These are phyloP conservation scores for Indri indri DNA, from an alignment of 2,113 vertebrate species.

Conservation along the genomic window DNA sequence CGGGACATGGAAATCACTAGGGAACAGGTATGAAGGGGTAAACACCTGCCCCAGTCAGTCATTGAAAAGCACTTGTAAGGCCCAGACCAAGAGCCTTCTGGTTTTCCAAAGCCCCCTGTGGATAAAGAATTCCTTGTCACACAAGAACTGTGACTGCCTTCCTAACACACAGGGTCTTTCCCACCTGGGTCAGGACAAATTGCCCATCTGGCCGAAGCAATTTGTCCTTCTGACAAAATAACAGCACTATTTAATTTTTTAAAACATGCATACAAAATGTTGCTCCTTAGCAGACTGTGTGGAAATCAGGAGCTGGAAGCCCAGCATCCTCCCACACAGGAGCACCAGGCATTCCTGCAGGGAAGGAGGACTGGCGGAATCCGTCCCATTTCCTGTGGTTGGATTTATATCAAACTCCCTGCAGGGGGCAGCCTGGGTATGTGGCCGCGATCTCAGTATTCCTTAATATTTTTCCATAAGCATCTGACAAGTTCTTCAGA, in stretches of 20 bases:
- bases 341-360: neutral
- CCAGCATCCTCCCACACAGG: neutral
- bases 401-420: conserved; percentile 6
- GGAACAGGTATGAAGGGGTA: neutral
- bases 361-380: neutral
- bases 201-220: neutral
- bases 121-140: neutral
- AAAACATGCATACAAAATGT: neutral
- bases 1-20: neutral
- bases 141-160: neutral
- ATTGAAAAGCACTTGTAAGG: neutral
- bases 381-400: neutral
- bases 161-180: neutral
- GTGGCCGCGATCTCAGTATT: neutral
- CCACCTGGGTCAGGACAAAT: neutral
- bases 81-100: neutral
- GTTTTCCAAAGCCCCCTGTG: neutral
- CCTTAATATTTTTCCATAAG: neutral
- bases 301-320: neutral
- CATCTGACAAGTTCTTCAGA: neutral
- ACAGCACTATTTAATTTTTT: neutral
- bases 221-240: neutral
- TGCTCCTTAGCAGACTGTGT: neutral
- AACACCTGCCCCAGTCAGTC: neutral
- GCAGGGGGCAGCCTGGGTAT: conserved; percentile 45